Evolutionary conservation across 2,888 invertebrate species (phyloP), one percentile per base, ranked within the genome.

Genomic region (Callyntrura guangdongensis): DNA sequence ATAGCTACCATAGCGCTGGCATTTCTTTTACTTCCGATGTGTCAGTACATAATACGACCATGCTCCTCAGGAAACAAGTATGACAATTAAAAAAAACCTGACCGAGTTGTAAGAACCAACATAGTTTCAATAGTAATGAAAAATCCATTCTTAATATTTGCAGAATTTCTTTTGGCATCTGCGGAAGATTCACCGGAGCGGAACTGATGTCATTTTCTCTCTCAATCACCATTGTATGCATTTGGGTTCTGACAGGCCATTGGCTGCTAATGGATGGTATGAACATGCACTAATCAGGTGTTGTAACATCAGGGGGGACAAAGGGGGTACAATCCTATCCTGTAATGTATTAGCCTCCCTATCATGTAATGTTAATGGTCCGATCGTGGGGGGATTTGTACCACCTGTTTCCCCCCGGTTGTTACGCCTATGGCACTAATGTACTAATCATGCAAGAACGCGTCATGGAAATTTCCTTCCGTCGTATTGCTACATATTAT

Each of bases 241-340:
- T 99, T 93, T 99, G 99, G 99, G 98, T 99, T 94, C 96, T 99
- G 92, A 99, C 99, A 91, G 99, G 99, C 0, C 99, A 99, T 95
- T 99, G 99, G 99, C 96, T 99, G 94, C 96, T 99, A 86, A 99
- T 99, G 99, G 99, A 99, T 95, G 97, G 97, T 97, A 94, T 95
- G 95, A n/a, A n/a, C n/a, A n/a, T n/a, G n/a, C n/a, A n/a, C n/a
- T n/a, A n/a, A n/a, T n/a, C n/a, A n/a, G n/a, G n/a, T n/a, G n/a
- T n/a, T n/a, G n/a, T n/a, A n/a, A n/a, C n/a, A n/a, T n/a, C n/a
- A n/a, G n/a, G n/a, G n/a, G n/a, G n/a, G n/a, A n/a, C n/a, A n/a
- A n/a, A n/a, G n/a, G n/a, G n/a, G n/a, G n/a, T n/a, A n/a, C 94
- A 53, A n/a, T n/a, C n/a, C n/a, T n/a, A n/a, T n/a, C n/a, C n/a